Evolutionary conservation across 2,113 vertebrate species (phyloP).

Genomic region (Brachirus orientalis): DNA sequence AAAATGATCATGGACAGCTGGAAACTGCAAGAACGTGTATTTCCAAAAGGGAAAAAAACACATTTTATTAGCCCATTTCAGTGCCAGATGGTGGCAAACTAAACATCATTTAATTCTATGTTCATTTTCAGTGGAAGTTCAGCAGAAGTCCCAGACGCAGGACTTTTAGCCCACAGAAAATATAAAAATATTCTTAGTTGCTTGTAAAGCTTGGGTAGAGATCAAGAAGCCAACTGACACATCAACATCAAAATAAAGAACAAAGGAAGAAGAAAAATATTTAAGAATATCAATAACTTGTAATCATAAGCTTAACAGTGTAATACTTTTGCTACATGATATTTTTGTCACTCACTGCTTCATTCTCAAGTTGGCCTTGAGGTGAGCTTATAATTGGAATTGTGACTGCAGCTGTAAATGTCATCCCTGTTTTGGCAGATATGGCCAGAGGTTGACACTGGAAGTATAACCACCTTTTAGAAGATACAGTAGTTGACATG

Average conservation of each 20-base stretch:
- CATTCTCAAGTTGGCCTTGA: background rate
- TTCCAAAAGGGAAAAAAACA: background rate
- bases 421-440: slow-evolving; percentile 8
- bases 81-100: slow-evolving; percentile 8
- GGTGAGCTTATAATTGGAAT: slow-evolving; percentile 7
- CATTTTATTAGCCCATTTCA: too few relatives aligned
- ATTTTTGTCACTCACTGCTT: background rate
- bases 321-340: too few relatives aligned
- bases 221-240: background rate
- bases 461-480: slow-evolving; percentile 25
- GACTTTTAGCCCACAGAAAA: background rate
- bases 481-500: background rate
- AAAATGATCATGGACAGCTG: background rate
- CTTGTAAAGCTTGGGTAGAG: too few relatives aligned
- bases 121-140: too few relatives aligned
- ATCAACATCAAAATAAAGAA: background rate
- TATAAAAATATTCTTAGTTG: too few relatives aligned
- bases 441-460: slow-evolving; percentile 8
- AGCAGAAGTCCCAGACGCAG: slow-evolving; percentile 1
- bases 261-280: background rate
- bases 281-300: too few relatives aligned
- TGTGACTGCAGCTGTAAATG: slow-evolving; percentile 14
- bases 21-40: background rate
- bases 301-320: too few relatives aligned
- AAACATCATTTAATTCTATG: slow-evolving; percentile 4